Base-by-base conservation (phyloP, 2,797 vertebrate genomes). In the Halcyon chelicuti region DNA sequence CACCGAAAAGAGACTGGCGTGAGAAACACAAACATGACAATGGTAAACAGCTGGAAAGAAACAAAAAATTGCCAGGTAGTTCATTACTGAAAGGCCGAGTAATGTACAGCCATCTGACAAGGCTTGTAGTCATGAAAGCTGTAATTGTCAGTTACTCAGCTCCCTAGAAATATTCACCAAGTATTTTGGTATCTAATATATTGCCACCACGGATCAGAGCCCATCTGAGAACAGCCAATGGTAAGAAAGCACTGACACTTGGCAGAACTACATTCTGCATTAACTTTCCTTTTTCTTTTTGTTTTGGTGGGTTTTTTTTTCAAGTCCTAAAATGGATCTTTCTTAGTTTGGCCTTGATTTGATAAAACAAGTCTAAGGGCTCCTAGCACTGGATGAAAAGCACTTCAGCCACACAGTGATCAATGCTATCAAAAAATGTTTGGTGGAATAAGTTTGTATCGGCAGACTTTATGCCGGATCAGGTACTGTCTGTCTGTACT, bases 21-120 rank as follows among this genome's bases (percentile, higher is more conserved):
- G 51, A 29, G 51, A 52, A 16, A 52, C 51, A 21, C 94, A 78
- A 73, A 60, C 21, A 75, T 37, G 44, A 40, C 49, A 46, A 21
- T 39, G 31, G 35, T 40, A 78, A 71, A 62, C 42, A 86, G 68
- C 77, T 82, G 55, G 12, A 19, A 77, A 89, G 37, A 93, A 96
- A 82, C 37, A 55, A 57, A 89, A 67, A 72, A 82, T 60, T 62
- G 26, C 37, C 83, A 84, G 31, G 31, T 62, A 57, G 42, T 49
- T 86, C 51, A 33, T 62, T 70, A 55, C 66, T 33, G 54, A 83
- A 74, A 78, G 72, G 6, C 16, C 3, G 0, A 80, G 54, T 86
- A 89, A 52, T 66, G 47, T 17, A 26, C 37, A 49, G 80, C 80
- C 78, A 54, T 23, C 67, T 49, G 37, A 40, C 51, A 67, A 33